A percentile compares a stretch with the other conserved stretches of the same genome.
Conservation (phyloP, 2,797 vertebrate species). For the Neopelma chrysocephalum region DNA sequence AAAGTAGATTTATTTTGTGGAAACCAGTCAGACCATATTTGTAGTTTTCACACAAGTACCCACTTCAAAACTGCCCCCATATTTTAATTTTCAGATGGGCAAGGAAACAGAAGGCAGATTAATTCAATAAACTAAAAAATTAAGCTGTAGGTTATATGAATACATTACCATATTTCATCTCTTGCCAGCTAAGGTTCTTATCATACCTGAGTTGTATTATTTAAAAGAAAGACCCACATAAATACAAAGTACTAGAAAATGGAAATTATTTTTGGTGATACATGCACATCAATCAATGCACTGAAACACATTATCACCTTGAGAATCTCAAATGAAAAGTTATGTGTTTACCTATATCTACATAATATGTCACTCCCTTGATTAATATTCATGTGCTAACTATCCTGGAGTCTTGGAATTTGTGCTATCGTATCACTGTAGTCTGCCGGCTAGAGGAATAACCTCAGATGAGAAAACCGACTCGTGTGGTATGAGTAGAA, state of each 20-base stretch:
- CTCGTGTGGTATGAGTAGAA: background rate
- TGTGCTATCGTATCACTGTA: accelerated
- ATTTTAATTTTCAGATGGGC: background rate
- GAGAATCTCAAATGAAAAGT: background rate
- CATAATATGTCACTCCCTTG: background rate
- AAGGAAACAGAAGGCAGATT: background rate
- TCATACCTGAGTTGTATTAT: background rate
- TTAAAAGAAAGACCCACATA: background rate
- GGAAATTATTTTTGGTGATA: background rate
- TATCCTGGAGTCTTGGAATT: background rate
- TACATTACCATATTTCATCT: background rate
- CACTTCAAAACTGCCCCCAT: background rate
- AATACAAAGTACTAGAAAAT: background rate
- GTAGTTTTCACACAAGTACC: background rate
- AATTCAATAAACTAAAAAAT: background rate
- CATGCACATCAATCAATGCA: background rate
- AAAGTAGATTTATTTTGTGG: background rate
- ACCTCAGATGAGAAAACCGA: background rate
- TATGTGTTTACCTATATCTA: background rate
- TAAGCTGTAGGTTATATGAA: background rate
- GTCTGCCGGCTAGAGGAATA: background rate
- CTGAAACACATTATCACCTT: background rate
- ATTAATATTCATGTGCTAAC: background rate
- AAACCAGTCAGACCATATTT: background rate
- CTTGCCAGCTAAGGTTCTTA: background rate